Evolutionary conservation across 1,140 invertebrate genomes (phyloP), one percentile per base, ranked within the genome.

Genomic region (Papilio xuthus): DNA sequence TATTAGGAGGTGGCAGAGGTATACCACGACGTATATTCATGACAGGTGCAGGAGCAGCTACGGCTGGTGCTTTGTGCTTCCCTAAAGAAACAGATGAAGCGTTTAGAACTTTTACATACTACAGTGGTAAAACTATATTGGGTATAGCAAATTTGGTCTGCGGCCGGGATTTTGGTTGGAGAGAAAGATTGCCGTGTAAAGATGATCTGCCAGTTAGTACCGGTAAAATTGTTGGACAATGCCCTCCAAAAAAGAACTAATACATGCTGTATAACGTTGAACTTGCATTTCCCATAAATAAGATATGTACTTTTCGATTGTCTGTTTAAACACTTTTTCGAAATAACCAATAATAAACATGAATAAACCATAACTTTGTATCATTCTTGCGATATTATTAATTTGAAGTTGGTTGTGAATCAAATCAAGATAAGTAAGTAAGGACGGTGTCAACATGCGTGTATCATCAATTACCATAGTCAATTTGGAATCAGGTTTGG

Each of bases 51-150:
- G 88, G 90, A 0, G 77, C 85, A 0, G 74, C 90, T 0, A 74
- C 86, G 0, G 76, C 84, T 20, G 91, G 91, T 7, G 83, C 90
- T 0, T 18, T 92, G 1, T 89, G 87, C 53, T 93, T 90, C 37
- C 92, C 92, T 0, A 87, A 86, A 15, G 89, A 91, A 79, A 92
- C 90, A 0, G 92, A 93, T 77, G 84, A 87, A 4, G 73, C 71
- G 0, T 88, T 92, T 20, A 84, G 89, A 71, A 70, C 71, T 6
- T 63, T 86, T 0, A 41, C 83, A 0, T 89, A 87, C 44, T 63
- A 84, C 2, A 26, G 79, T 44, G 87, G 82, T 0, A 90, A 90
- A 32, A 12, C 53, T 10, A 44, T 75, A 2, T 9, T 91, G n/a
- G 56, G 56, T 0, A n/a, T 91, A 0, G 89, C 88, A 60, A 93